Conservation (phyloP, 2,113 vertebrate species). For the Ochotona princeps region DNA sequence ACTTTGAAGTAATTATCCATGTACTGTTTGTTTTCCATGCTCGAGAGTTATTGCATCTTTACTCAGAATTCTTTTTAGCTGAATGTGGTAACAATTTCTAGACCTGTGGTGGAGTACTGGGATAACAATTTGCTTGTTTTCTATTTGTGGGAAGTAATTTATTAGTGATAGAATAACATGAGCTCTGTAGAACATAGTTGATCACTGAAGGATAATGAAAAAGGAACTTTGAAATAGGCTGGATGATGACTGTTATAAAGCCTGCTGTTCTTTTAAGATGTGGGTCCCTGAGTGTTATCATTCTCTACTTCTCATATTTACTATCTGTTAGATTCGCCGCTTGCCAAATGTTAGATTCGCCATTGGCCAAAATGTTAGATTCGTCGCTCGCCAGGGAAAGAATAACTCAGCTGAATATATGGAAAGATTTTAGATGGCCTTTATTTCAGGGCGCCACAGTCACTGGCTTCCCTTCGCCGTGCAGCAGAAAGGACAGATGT, state of each 20-base stretch:
- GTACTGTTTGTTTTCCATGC: slow-evolving; percentile 44
- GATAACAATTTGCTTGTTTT: slow-evolving; percentile 50
- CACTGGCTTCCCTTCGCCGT: too few relatives aligned
- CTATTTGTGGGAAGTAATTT: background rate
- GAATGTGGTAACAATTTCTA: slow-evolving; percentile 56
- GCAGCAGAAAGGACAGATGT: too few relatives aligned
- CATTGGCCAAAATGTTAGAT: too few relatives aligned
- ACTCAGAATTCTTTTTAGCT: slow-evolving; percentile 38
- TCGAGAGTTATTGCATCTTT: slow-evolving; percentile 66
- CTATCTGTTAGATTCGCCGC: background rate
- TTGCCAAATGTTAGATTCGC: too few relatives aligned
- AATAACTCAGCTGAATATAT: too few relatives aligned
- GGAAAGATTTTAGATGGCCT: too few relatives aligned
- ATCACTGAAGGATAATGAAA: slow-evolving; percentile 28
- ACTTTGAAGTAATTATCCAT: slow-evolving; percentile 69
- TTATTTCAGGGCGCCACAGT: too few relatives aligned
- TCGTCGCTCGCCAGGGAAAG: too few relatives aligned
- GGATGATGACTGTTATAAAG: slow-evolving; percentile 7
- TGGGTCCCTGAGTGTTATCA: background rate
- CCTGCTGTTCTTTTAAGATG: background rate
- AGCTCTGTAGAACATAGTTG: background rate
- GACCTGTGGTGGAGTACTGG: slow-evolving; percentile 38
- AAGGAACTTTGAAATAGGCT: slow-evolving; percentile 39
- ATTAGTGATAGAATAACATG: slow-evolving; percentile 11
- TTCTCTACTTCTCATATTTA: background rate